Percentiles rank a stretch among this genome's conserved stretches.
Conservation (phyloP, 2,888 invertebrate species). For the Tuta absoluta region DNA sequence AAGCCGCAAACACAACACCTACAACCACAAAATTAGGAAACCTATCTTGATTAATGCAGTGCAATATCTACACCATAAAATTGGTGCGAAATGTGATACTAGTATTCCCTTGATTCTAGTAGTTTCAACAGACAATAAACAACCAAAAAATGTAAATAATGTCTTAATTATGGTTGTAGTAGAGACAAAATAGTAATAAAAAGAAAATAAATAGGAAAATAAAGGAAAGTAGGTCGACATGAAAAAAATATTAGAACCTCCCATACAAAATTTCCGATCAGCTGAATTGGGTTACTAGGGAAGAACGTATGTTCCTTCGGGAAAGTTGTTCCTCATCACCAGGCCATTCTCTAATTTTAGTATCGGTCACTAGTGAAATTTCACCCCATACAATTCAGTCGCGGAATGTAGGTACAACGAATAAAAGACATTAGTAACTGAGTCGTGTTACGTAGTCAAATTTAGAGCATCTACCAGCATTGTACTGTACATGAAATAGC, state of each 20-base stretch:
- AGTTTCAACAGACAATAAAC: conserved; percentile 7
- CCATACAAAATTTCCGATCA: no score
- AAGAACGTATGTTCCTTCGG: no score
- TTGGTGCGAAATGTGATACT: background rate
- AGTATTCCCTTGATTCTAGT: background rate
- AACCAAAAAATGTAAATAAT: background rate
- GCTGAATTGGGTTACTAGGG: no score
- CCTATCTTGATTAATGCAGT: conserved; percentile 17
- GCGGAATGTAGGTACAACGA: no score
- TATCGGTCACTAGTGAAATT: no score
- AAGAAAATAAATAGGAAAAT: no score
- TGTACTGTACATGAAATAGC: conserved; percentile 42
- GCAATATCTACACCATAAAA: background rate
- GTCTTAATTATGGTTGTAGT: background rate
- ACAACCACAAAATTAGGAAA: conserved; percentile 20
- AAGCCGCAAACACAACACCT: conserved; percentile 22
- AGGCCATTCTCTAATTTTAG: no score
- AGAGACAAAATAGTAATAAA: background rate
- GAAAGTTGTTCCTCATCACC: no score
- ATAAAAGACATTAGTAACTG: background rate
- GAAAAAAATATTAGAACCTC: no score
- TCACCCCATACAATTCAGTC: no score
- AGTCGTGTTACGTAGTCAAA: conserved; percentile 36
- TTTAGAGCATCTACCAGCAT: conserved; percentile 51
- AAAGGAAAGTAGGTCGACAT: no score